A percentile compares a stretch with the other conserved stretches of the same genome.
phyloP scores from a whole-genome alignment of 2,888 invertebrate genomes.

The Trachelus iudaicus region DNA sequence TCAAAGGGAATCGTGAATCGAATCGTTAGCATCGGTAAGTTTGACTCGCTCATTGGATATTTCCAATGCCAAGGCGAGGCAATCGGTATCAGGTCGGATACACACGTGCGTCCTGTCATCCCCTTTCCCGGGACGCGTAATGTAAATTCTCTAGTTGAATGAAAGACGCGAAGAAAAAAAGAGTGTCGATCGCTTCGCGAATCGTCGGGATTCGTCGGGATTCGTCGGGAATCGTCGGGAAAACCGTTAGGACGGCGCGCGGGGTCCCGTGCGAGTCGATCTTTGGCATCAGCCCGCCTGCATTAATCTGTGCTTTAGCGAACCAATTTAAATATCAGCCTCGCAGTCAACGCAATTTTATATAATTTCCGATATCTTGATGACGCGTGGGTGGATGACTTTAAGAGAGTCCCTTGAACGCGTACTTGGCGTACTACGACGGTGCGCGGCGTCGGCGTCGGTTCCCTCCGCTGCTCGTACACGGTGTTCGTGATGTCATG shows the following conservation, averaged over 20 bases:
- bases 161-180: too few species aligned
- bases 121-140: too few species aligned
- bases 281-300: slow-evolving; percentile 27
- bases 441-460: neutral
- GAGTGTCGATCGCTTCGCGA: too few species aligned
- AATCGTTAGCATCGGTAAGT: too few species aligned
- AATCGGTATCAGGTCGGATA: too few species aligned
- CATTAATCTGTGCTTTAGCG: slow-evolving; percentile 66
- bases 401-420: slow-evolving; percentile 43
- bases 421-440: neutral
- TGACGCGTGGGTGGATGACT: slow-evolving; percentile 56
- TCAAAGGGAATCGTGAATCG: too few species aligned
- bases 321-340: slow-evolving; percentile 66
- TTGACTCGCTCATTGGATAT: too few species aligned
- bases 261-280: neutral
- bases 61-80: too few species aligned
- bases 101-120: too few species aligned
- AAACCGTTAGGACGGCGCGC: neutral
- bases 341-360: slow-evolving; percentile 65
- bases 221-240: neutral
- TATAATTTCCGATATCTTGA: slow-evolving; percentile 65
- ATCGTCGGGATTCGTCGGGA: too few species aligned
- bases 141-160: too few species aligned
- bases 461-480: slow-evolving; percentile 4
- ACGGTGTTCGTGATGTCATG: neutral